Percentiles rank a stretch among this genome's conserved stretches.
Evolutionary conservation across 2,888 invertebrate genomes (phyloP).

Genomic region (Lumbricus terrestris): DNA sequence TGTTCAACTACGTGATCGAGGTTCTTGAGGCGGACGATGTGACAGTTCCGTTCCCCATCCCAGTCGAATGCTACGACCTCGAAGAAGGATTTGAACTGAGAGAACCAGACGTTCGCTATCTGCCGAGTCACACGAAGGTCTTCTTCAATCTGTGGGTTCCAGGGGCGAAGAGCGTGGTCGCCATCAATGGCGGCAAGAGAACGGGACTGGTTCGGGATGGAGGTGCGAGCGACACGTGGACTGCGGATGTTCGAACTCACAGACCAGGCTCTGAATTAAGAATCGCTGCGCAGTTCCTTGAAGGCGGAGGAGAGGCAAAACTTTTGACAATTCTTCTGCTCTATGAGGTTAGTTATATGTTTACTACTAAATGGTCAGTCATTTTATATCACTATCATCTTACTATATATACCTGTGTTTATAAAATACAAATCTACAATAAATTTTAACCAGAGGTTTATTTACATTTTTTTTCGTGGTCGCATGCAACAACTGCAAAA

Average conservation of each 20-base stretch:
- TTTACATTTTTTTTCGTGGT: background rate
- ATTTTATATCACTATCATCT: background rate
- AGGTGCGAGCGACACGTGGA: background rate
- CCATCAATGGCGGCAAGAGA: background rate
- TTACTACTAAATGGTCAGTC: no score
- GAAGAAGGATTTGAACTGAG: background rate
- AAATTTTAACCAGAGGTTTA: background rate
- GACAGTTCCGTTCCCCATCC: background rate
- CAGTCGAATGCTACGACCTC: background rate
- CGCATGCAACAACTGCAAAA: no score
- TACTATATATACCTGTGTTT: background rate
- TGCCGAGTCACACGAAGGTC: background rate
- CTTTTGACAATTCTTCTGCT: background rate
- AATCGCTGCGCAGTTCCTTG: background rate
- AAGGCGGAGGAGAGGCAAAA: background rate
- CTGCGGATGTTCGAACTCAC: background rate
- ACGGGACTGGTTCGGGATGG: background rate
- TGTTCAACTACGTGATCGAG: slow-evolving; percentile 11
- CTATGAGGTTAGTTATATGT: background rate
- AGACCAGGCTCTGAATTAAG: background rate
- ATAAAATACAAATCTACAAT: background rate
- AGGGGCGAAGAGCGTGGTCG: background rate
- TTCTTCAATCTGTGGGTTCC: background rate
- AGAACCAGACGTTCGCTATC: background rate
- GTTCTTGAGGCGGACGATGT: background rate